Percentiles rank a stretch among this genome's conserved stretches.
These are phyloP conservation scores for Hirtodrosophila cameraria DNA, from an alignment of 2,888 invertebrate genomes.

Conservation along the genomic window DNA sequence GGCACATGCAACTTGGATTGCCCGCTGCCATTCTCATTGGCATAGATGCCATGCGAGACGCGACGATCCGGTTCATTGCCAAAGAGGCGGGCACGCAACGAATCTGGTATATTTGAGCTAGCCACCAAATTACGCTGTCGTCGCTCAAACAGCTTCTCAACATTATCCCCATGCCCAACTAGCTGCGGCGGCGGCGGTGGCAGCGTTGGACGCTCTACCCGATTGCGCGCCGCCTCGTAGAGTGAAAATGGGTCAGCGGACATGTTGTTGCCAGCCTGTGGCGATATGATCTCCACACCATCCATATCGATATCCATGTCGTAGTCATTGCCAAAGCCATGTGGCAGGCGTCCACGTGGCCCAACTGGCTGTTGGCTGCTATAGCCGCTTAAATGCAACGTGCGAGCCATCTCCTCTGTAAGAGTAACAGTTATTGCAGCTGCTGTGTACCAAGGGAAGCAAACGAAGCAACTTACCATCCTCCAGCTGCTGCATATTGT, in stretches of 20 bases:
- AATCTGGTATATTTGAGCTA: conserved; percentile 82
- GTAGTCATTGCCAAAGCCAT: conserved; percentile 18
- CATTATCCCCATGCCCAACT: conserved; percentile 31
- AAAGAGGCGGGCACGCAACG: conserved; percentile 82
- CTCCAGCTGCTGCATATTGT: conserved; percentile 83
- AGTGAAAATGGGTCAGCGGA: conserved; percentile 81
- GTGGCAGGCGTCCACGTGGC: conserved; percentile 2
- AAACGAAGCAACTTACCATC: conserved; percentile 69
- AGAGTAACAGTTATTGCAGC: too few species aligned
- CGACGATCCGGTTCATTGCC: conserved; percentile 81
- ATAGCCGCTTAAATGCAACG: conserved; percentile 48
- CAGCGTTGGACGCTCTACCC: conserved; percentile 73
- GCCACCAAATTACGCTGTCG: conserved; percentile 72
- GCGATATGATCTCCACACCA: conserved; percentile 42
- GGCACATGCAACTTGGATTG: conserved; percentile 7
- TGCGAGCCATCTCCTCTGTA: conserved; percentile 60
- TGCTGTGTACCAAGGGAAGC: too few species aligned
- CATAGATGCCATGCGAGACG: conserved; percentile 83
- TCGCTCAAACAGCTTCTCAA: conserved; percentile 59
- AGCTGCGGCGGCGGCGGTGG: conserved; percentile 20
- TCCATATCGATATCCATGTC: conserved; percentile 47
- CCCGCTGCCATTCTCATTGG: conserved; percentile 71
- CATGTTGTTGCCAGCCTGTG: conserved; percentile 8
- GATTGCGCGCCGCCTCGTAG: conserved; percentile 81
- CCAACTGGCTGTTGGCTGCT: conserved; percentile 2